phyloP scores from a whole-genome alignment of 1,140 invertebrate genomes.

The Leguminivora glycinivorella region DNA sequence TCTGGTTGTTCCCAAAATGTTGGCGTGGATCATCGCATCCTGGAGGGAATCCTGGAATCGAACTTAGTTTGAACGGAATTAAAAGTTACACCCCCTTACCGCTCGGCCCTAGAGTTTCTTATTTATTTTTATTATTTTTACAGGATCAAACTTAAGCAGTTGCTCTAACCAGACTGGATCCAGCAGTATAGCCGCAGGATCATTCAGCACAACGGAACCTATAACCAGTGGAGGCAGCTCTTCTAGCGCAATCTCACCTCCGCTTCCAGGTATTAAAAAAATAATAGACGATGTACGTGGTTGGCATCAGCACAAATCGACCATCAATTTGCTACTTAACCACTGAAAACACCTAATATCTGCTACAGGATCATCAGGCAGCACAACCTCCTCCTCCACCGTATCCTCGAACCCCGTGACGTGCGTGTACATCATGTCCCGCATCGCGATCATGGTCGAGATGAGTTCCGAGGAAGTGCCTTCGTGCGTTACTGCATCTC shows the following conservation, averaged over 20 bases:
- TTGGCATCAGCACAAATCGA: too few relatives aligned
- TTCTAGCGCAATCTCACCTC: slow-evolving; percentile 73
- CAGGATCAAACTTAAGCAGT: slow-evolving; percentile 72
- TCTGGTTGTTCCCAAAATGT: too few relatives aligned
- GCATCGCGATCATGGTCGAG: slow-evolving; percentile 84
- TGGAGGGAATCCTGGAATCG: too few relatives aligned
- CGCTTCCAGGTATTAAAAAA: slow-evolving; percentile 56
- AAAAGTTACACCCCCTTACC: too few relatives aligned
- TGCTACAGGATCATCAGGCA: slow-evolving; percentile 61
- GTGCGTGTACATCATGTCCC: slow-evolving; percentile 84
- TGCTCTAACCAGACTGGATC: slow-evolving; percentile 72
- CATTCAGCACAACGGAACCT: slow-evolving; percentile 70
- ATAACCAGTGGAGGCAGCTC: slow-evolving; percentile 72
- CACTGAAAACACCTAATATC: background rate
- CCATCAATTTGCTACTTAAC: too few relatives aligned
- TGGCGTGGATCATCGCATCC: too few relatives aligned
- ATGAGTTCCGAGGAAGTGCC: slow-evolving; percentile 82
- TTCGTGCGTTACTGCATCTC: slow-evolving; percentile 79
- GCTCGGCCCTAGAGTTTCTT: too few relatives aligned
- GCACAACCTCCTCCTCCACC: slow-evolving; percentile 65
- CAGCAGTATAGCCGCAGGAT: slow-evolving; percentile 69
- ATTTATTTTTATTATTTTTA: background rate
- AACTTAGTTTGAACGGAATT: too few relatives aligned
- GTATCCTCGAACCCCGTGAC: slow-evolving; percentile 65
- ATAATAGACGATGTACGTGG: background rate